Evolutionary conservation across 2,113 vertebrate genomes (phyloP), one percentile per base, ranked within the genome.

Genomic region (Pomatorhinus ruficollis): DNA sequence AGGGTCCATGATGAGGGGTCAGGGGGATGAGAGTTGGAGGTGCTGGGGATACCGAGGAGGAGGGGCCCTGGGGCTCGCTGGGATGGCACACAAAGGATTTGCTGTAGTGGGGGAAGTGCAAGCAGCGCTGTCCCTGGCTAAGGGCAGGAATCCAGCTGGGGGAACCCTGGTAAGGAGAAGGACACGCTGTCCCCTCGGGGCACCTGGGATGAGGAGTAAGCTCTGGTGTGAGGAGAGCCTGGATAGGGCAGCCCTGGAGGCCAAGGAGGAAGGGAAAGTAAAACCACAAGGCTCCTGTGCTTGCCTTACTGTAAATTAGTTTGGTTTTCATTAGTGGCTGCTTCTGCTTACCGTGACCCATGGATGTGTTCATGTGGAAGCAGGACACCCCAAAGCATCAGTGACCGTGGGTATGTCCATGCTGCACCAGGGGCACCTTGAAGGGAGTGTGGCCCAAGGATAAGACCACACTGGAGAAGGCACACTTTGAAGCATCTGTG

Each of bases 391-490:
- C 21, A 35, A 56, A 71, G 25, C 11, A 17, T 35, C 0, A 0
- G 30, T 88, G 57, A 40, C 30, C 0, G 0, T 56, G 57, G 40
- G 15, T 31, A 9, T 35, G 21, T 71, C 49, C 9, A 1, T 42
- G 35, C 42, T 80, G 35, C 42, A 42, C 35, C 31, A 65, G 50
- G 42, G 72, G 18, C 25, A 65, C 15, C 42, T 65, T 57, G 66
- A 50, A 72, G 15, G 42, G 27, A 57, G 37, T 23, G 27, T 65
- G 59, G 27, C 44, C 42, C 59, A 28, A 50, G 27, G 21, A 50
- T 40, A 44, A 42, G 21, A 44, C 10, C 37, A 28, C 0, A 0
- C 25, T 0, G 2, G 22, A 65, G 44, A 28, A 72, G 23, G 15
- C 28, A 37, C 37, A 72, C 44, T 12, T 37, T 42, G 33, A 74